These are phyloP conservation scores for Psylliodes chrysocephalus DNA, from an alignment of 2,888 invertebrate species.

Conservation along the genomic window DNA sequence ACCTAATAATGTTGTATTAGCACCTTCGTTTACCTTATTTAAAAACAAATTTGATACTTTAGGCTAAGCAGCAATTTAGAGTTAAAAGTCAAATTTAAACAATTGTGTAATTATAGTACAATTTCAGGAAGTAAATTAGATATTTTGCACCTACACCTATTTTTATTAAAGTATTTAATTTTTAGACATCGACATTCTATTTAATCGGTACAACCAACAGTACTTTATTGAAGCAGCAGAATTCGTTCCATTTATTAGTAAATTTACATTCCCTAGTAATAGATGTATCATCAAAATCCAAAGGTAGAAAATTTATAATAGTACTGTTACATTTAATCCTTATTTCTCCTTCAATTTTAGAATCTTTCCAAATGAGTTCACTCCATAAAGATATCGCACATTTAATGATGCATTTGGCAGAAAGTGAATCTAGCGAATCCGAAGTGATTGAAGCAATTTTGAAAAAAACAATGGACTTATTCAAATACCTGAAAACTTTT, in stretches of 20 bases:
- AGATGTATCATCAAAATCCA: background rate
- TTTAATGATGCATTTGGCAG: background rate
- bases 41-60: no score
- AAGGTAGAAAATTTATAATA: no score
- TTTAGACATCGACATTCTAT: background rate
- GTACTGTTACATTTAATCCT: no score
- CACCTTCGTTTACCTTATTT: no score
- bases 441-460: background rate
- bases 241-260: conserved; percentile 4
- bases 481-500: background rate
- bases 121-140: no score
- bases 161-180: no score
- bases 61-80: no score
- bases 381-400: conserved; percentile 13
- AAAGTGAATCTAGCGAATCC: conserved; percentile 5
- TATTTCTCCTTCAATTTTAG: no score
- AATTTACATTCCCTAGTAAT: conserved; percentile 1
- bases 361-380: background rate
- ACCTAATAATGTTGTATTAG: no score
- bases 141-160: no score
- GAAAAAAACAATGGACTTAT: conserved; percentile 4
- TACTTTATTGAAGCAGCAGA: background rate
- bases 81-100: no score
- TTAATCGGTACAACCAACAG: conserved; percentile 13
- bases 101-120: no score